Percentiles rank a stretch among this genome's conserved stretches.
These are phyloP conservation scores for Tachypleus tridentatus DNA, from an alignment of 1,140 invertebrate species.

Conservation along the genomic window DNA sequence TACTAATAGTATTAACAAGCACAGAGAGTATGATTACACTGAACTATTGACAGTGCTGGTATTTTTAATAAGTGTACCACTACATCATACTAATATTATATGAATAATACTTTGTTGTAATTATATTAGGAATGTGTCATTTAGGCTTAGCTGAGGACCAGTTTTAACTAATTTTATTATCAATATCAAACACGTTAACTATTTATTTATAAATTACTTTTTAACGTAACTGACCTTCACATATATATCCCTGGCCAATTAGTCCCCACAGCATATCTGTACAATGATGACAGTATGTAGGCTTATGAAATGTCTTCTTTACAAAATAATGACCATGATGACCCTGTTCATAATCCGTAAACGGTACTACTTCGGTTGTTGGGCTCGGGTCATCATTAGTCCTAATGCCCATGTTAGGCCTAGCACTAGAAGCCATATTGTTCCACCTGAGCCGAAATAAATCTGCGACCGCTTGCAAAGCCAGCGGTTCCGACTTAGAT, in stretches of 20 bases:
- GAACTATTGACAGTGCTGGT: too few species aligned
- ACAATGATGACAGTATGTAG: constrained; percentile 99
- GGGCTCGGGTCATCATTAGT: constrained; percentile 16
- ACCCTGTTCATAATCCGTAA: constrained; percentile 19
- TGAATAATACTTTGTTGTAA: too few species aligned
- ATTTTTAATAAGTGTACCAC: too few species aligned
- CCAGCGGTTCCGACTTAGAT: constrained; percentile 11
- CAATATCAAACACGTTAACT: too few species aligned
- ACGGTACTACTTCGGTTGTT: constrained; percentile 14
- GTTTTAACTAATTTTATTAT: too few species aligned
- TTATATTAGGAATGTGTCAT: too few species aligned
- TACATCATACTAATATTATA: too few species aligned
- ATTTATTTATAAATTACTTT: too few species aligned
- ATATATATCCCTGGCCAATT: constrained; percentile 97
- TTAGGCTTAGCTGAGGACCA: too few species aligned
- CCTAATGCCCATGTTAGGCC: constrained; percentile 2
- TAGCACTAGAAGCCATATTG: constrained; percentile 18
- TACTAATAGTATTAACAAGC: too few species aligned
- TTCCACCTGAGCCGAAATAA: constrained; percentile 19
- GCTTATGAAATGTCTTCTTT: constrained; percentile 99
- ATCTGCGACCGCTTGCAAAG: constrained; percentile 17
- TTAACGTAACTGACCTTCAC: constrained; percentile 64
- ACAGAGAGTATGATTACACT: too few species aligned
- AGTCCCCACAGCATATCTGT: constrained; percentile 99
- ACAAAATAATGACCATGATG: constrained; percentile 90